Conservation (phyloP, 1,140 invertebrate genomes). For the Aricia agestis region DNA sequence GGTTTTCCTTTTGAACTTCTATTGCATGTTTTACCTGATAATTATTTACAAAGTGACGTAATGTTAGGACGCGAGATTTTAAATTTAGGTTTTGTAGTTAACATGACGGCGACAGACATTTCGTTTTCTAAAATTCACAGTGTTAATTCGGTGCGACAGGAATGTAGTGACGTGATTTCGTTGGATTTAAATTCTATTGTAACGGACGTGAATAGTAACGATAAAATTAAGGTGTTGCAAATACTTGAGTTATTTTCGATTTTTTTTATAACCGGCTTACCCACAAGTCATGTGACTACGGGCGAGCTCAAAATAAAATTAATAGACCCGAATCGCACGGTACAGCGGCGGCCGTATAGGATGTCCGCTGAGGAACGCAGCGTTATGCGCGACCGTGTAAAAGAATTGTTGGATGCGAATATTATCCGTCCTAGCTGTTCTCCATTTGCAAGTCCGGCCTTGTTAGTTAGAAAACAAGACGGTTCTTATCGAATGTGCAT, state of each 20-base stretch:
- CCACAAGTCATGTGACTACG: constrained; percentile 7
- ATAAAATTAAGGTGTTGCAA: neutral
- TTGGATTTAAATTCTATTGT: neutral
- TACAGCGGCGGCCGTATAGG: constrained; percentile 23
- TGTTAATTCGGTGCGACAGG: constrained; percentile 17
- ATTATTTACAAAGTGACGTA: constrained; percentile 31
- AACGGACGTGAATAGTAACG: neutral
- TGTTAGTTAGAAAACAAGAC: constrained; percentile 41
- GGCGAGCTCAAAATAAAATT: constrained; percentile 22
- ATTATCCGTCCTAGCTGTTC: constrained; percentile 26
- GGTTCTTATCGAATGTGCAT: constrained; percentile 37
- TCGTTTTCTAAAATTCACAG: constrained; percentile 9
- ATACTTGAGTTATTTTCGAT: neutral
- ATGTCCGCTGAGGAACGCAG: constrained; percentile 18
- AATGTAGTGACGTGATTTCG: neutral
- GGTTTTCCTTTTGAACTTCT: constrained; percentile 30
- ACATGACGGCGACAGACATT: constrained; percentile 26
- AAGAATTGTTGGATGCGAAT: constrained; percentile 30
- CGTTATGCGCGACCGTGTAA: constrained; percentile 25
- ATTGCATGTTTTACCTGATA: constrained; percentile 38
- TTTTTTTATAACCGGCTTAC: constrained; percentile 16
- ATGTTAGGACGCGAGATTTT: constrained; percentile 41
- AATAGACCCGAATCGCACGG: constrained; percentile 23
- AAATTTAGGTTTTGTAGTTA: constrained; percentile 27
- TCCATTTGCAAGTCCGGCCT: constrained; percentile 29